Percentiles rank a stretch among this genome's conserved stretches.
phyloP scores from a whole-genome alignment of 2,888 invertebrate genomes.

The Phania funesta region DNA sequence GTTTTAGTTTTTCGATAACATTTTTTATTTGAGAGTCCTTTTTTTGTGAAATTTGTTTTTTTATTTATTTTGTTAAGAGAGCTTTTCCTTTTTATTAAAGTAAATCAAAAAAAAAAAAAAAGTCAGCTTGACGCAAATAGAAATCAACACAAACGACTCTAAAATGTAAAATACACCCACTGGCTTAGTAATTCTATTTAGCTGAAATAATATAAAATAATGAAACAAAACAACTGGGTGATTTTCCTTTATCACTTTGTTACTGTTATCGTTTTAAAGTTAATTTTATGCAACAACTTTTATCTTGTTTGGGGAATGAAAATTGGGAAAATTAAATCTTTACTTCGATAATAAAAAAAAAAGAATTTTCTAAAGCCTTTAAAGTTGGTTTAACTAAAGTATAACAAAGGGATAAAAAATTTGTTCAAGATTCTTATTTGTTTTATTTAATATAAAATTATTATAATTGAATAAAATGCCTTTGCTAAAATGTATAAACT shows the following conservation, averaged over 20 bases:
- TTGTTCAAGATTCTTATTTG: neutral
- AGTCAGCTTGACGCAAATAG: neutral
- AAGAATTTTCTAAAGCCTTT: constrained; percentile 34
- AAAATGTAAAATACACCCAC: constrained; percentile 55
- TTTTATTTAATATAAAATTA: too few relatives aligned
- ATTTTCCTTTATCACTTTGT: constrained; percentile 26
- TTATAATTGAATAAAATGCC: constrained; percentile 11
- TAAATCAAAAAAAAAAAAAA: neutral
- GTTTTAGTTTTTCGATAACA: constrained; percentile 57
- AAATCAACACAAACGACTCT: constrained; percentile 25
- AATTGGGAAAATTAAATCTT: constrained; percentile 11
- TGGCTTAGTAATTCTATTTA: constrained; percentile 49
- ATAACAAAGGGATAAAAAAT: neutral
- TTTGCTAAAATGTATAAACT: too few relatives aligned
- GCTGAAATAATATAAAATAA: constrained; percentile 47
- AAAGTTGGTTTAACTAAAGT: constrained; percentile 11
- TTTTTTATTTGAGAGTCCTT: constrained; percentile 41
- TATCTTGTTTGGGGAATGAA: constrained; percentile 22
- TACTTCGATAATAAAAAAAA: constrained; percentile 31
- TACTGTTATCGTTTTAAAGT: constrained; percentile 22
- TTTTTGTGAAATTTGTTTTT: constrained; percentile 15
- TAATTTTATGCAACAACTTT: constrained; percentile 26
- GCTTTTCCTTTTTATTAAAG: neutral
- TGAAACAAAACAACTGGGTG: constrained; percentile 41
- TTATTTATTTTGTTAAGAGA: constrained; percentile 24